A percentile compares a stretch with the other conserved stretches of the same genome.
phyloP scores from a whole-genome alignment of 2,888 invertebrate genomes.

The Cataglyphis cursor region DNA sequence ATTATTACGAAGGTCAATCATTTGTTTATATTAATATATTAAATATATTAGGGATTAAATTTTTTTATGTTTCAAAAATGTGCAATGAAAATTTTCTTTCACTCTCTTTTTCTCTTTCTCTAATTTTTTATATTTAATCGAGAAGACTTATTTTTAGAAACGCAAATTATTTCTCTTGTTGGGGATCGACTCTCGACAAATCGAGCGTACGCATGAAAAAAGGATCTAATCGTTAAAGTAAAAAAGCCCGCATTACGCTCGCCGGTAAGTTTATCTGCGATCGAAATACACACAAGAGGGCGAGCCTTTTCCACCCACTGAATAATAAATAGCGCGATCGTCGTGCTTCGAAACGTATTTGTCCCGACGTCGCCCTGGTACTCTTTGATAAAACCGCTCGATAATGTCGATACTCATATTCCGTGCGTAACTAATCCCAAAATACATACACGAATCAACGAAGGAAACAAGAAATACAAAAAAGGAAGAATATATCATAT shows the following conservation, averaged over 20 bases:
- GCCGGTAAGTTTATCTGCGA: conserved; percentile 74
- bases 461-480: background rate
- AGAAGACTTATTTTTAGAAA: conserved; percentile 12
- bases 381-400: conserved; percentile 74
- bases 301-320: conserved; percentile 72
- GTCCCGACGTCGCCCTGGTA: conserved; percentile 67
- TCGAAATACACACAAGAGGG: conserved; percentile 71
- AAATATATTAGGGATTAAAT: background rate
- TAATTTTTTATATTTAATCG: background rate
- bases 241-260: conserved; percentile 70
- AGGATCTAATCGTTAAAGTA: conserved; percentile 75
- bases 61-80: conserved; percentile 1
- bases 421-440: conserved; percentile 60
- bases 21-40: background rate
- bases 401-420: conserved; percentile 75
- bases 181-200: conserved; percentile 22
- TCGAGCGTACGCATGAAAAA: conserved; percentile 69
- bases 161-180: conserved; percentile 28
- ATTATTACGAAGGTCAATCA: conserved; percentile 21
- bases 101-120: background rate
- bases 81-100: background rate
- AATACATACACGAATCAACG: conserved; percentile 41
- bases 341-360: conserved; percentile 75
- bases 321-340: conserved; percentile 76
- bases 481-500: background rate